A percentile compares a stretch with the other conserved stretches of the same genome.
phyloP scores from a whole-genome alignment of 2,888 invertebrate genomes.

The Diarsia rubi region DNA sequence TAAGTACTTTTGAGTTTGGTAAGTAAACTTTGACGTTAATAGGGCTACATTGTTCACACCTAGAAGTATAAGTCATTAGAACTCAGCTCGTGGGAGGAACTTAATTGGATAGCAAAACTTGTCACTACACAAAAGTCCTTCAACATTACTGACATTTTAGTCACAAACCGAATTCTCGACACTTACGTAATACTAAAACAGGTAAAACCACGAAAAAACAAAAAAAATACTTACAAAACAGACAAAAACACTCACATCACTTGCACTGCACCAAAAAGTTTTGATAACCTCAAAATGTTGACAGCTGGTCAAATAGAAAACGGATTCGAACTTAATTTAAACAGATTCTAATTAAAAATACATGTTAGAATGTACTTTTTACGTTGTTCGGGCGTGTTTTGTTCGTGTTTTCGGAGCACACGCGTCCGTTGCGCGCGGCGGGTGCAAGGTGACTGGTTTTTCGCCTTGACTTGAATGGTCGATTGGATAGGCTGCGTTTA shows the following conservation, averaged over 20 bases:
- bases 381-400: constrained; percentile 48
- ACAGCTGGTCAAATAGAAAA: constrained; percentile 76
- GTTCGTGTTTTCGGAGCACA: constrained; percentile 33
- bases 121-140: constrained; percentile 10
- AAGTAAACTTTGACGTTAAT: constrained; percentile 21
- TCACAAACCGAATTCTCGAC: constrained; percentile 29
- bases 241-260: constrained; percentile 56
- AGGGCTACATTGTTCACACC: constrained; percentile 2
- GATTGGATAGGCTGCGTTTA: constrained; percentile 76
- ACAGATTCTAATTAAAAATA: constrained; percentile 50
- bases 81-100: constrained; percentile 2
- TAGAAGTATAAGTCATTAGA: constrained; percentile 23
- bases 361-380: constrained; percentile 53
- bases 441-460: constrained; percentile 71
- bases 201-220: constrained; percentile 51
- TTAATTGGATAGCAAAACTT: constrained; percentile 8
- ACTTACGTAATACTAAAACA: constrained; percentile 61
- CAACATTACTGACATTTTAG: constrained; percentile 13
- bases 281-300: constrained; percentile 69
- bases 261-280: constrained; percentile 56
- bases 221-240: constrained; percentile 51
- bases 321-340: constrained; percentile 39
- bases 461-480: constrained; percentile 69
- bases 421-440: constrained; percentile 67
- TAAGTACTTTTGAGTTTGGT: constrained; percentile 17